Evolutionary conservation across 2,797 vertebrate genomes (phyloP).

Genomic region (Phataginus tricuspis): DNA sequence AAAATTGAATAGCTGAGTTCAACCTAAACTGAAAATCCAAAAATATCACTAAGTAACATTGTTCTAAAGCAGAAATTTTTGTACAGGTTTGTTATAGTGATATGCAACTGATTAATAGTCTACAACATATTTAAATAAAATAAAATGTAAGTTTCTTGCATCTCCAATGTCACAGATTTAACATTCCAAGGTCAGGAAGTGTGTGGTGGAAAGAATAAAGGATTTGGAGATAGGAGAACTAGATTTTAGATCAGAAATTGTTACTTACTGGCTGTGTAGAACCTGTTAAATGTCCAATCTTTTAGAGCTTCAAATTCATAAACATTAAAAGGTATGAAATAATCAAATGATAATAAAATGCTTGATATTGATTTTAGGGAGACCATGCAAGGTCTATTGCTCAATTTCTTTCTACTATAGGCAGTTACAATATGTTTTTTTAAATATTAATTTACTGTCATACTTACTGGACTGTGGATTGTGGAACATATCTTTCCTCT

Average conservation of each 20-base stretch:
- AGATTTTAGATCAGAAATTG: not conserved
- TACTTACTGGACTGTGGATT: not conserved
- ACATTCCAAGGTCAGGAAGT: not conserved
- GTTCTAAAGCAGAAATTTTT: not conserved
- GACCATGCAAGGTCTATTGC: not conserved
- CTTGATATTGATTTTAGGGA: not conserved
- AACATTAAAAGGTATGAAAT: not conserved
- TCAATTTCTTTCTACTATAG: not conserved
- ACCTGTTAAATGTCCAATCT: not conserved
- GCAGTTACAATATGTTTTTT: not conserved
- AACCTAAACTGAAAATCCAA: not conserved
- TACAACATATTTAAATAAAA: not conserved
- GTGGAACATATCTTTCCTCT: not conserved
- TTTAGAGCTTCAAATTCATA: not conserved
- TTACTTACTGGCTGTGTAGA: not conserved
- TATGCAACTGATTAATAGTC: not conserved
- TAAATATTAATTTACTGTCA: not conserved
- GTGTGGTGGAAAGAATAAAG: not conserved
- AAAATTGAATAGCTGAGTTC: not conserved
- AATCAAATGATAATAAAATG: not conserved
- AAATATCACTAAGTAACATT: not conserved
- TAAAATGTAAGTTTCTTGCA: not conserved
- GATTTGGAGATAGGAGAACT: not conserved
- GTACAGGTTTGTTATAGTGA: not conserved
- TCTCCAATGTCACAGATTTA: not conserved